Conservation (phyloP, 2,797 vertebrate genomes). For the Pangasius mekongensis region DNA sequence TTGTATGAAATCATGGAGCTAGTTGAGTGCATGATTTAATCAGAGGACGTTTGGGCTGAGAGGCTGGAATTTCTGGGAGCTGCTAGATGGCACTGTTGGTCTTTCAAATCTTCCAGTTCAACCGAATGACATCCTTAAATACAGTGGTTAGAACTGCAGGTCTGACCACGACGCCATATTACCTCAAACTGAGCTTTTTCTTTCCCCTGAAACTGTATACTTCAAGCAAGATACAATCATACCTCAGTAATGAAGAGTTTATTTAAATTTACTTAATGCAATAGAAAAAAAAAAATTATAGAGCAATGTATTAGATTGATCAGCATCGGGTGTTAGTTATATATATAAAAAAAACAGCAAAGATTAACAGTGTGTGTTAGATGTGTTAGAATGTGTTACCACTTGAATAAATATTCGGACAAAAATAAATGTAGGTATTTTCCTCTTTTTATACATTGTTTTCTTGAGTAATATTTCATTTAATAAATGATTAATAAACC, state of each 20-base stretch:
- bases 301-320: no score
- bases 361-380: neutral
- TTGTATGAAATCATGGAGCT: neutral
- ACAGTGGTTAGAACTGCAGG: neutral
- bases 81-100: constrained; percentile 77
- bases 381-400: neutral
- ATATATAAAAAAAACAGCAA: no score
- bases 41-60: neutral
- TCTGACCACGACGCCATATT: neutral
- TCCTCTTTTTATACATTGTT: neutral
- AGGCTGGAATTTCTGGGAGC: constrained; percentile 43
- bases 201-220: neutral
- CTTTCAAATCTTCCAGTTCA: constrained; percentile 54
- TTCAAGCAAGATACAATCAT: neutral
- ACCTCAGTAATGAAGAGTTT: neutral
- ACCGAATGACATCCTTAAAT: constrained; percentile 1
- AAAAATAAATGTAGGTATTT: neutral
- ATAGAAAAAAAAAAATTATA: no score
- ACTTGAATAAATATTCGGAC: neutral
- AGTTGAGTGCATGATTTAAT: neutral
- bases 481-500: neutral
- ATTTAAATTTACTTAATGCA: neutral
- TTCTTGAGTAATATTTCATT: neutral
- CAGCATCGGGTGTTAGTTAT: neutral
- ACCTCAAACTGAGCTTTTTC: neutral